phyloP scores from a whole-genome alignment of 2,113 vertebrate genomes.

The Myiagra hebetior region DNA sequence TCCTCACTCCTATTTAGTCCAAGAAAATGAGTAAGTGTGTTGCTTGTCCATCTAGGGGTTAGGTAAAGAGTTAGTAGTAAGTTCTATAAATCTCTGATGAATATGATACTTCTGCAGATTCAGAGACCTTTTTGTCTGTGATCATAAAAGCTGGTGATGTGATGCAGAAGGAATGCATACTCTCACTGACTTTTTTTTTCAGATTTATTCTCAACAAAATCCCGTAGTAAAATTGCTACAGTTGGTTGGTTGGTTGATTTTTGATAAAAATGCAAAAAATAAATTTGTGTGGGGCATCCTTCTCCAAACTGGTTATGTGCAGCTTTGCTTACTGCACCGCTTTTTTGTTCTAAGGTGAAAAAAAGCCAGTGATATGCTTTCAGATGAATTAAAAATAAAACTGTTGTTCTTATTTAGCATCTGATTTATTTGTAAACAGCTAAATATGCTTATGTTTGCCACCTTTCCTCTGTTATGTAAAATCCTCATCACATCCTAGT shows the following conservation, averaged over 20 bases:
- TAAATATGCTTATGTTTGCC: background rate
- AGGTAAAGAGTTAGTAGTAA: background rate
- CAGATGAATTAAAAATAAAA: background rate
- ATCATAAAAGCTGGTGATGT: constrained; percentile 1
- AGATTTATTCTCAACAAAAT: background rate
- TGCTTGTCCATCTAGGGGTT: background rate
- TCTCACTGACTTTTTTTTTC: background rate
- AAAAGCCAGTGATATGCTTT: background rate
- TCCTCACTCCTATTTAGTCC: background rate
- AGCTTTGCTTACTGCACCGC: background rate
- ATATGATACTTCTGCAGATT: background rate
- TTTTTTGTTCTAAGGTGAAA: background rate
- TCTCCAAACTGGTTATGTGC: background rate
- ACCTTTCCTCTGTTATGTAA: background rate
- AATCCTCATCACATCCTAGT: background rate
- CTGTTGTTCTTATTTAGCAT: background rate
- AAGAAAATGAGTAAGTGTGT: constrained; percentile 1
- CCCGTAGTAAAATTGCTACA: background rate
- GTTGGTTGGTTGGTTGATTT: background rate
- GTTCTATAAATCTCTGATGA: background rate
- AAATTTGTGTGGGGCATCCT: background rate
- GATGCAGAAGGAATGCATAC: background rate
- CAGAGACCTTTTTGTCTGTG: background rate
- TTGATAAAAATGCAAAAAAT: background rate
- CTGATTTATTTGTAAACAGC: background rate